These are phyloP conservation scores for Astatoreochromis straeleni DNA, from an alignment of 2,113 vertebrate species.

Conservation along the genomic window DNA sequence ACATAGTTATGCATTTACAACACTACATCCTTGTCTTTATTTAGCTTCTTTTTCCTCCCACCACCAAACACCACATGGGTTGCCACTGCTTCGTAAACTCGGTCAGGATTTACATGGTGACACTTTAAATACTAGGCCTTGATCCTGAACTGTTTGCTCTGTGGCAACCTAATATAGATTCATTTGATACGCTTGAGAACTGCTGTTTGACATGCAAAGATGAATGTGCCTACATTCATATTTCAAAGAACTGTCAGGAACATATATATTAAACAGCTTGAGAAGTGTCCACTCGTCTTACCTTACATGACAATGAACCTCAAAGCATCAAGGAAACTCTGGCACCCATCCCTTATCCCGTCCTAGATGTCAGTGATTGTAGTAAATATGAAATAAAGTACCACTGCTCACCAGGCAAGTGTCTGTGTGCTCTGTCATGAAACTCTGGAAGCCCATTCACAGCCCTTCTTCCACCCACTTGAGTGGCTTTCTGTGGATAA, in stretches of 20 bases:
- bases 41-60: conserved; percentile 30
- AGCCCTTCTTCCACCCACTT: conserved; percentile 10
- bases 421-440: not conserved
- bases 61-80: not conserved
- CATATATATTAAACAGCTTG: not conserved
- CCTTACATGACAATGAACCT: not conserved
- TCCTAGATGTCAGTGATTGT: not conserved
- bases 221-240: not conserved
- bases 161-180: not conserved
- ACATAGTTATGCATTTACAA: conserved; percentile 55
- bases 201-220: not conserved
- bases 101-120: conserved; percentile 11
- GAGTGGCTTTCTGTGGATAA: conserved; percentile 15
- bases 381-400: not conserved
- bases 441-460: conserved; percentile 8
- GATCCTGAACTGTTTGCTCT: not conserved
- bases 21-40: conserved; percentile 46
- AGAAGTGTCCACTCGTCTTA: not conserved
- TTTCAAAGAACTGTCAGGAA: not conserved
- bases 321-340: not conserved
- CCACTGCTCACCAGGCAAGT: conserved; percentile 32
- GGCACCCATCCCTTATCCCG: not conserved
- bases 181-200: not conserved
- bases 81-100: not conserved
- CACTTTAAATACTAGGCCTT: conserved; percentile 13